phyloP scores from a whole-genome alignment of 2,797 vertebrate species.

The Artibeus lituratus region DNA sequence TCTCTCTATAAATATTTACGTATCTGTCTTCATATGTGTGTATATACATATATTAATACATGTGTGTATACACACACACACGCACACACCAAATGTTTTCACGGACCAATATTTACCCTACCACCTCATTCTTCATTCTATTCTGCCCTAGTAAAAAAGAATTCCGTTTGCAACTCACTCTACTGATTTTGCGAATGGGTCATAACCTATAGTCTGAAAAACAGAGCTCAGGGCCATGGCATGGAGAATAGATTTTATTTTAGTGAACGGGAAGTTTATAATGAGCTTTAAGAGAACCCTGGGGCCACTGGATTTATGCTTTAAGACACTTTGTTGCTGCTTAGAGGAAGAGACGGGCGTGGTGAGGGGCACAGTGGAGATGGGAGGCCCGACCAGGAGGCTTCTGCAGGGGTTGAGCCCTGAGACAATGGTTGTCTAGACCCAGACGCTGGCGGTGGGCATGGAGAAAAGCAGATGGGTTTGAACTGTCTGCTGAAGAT shows the following conservation, averaged over 20 bases:
- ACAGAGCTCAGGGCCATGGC: not conserved
- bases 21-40: no score
- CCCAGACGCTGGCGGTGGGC: not conserved
- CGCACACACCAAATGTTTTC: not conserved
- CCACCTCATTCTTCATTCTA: not conserved
- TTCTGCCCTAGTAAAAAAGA: not conserved
- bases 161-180: not conserved
- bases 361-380: not conserved
- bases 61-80: no score
- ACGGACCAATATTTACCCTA: not conserved
- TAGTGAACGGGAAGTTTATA: not conserved
- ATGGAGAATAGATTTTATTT: not conserved
- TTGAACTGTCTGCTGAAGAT: not conserved
- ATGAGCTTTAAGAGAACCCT: not conserved
- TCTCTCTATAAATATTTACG: no score
- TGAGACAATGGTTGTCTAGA: not conserved
- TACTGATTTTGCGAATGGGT: not conserved
- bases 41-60: no score
- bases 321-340: not conserved
- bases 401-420: not conserved
- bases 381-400: not conserved
- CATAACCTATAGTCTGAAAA: not conserved
- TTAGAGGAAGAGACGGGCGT: not conserved
- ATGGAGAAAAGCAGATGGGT: not conserved
- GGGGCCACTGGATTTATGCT: not conserved